Evolutionary conservation across 2,797 vertebrate genomes (phyloP).

Genomic region (Iguana delicatissima): DNA sequence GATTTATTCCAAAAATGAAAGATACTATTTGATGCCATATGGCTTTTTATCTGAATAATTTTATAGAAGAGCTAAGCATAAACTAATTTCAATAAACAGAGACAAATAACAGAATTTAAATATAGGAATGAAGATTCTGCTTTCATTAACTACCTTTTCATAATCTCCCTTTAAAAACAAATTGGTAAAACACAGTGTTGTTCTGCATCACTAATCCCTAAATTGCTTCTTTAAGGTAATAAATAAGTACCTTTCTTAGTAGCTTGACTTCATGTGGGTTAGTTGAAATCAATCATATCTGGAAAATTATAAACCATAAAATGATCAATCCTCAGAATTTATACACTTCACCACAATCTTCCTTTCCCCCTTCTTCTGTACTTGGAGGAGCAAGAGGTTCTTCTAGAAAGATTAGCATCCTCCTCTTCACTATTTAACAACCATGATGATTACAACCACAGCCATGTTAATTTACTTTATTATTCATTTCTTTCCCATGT

Average conservation of each 20-base stretch:
- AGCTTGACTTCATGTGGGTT: background rate
- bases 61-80: background rate
- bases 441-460: background rate
- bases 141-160: background rate
- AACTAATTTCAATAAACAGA: slow-evolving; percentile 15
- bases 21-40: slow-evolving; percentile 15
- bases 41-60: slow-evolving; percentile 8
- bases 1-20: slow-evolving; percentile 4
- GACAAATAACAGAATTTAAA: slow-evolving; percentile 4
- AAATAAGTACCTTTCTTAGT: background rate
- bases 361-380: background rate
- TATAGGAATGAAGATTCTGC: slow-evolving; percentile 1
- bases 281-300: background rate
- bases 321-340: background rate
- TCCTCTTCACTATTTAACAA: background rate
- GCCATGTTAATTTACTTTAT: background rate
- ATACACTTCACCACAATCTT: background rate
- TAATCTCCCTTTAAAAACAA: slow-evolving; percentile 12
- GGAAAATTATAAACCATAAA: background rate
- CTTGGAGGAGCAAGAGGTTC: background rate
- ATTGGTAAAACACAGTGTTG: slow-evolving; percentile 6
- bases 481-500: background rate
- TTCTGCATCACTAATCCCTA: slow-evolving; percentile 18
- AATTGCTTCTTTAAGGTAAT: slow-evolving; percentile 12
- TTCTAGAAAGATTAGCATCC: background rate